Conservation (phyloP, 1,140 invertebrate species). For the Pemphigus obesinymphae region DNA sequence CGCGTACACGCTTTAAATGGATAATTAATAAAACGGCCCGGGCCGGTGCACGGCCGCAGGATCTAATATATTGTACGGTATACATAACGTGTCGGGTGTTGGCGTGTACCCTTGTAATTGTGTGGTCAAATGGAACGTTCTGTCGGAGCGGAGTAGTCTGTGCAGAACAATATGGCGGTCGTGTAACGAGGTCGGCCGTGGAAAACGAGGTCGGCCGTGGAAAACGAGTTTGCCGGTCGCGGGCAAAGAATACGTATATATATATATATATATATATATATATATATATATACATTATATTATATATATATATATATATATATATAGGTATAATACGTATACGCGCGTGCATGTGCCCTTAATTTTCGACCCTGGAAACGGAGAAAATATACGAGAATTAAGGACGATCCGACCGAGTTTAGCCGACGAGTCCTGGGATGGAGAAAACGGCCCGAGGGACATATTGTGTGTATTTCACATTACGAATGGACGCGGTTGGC, state of each 20-base stretch:
- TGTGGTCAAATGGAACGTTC: background rate
- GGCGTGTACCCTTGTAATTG: slow-evolving; percentile 7
- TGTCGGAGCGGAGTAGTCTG: too few relatives aligned
- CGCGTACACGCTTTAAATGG: too few relatives aligned
- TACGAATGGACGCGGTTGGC: too few relatives aligned
- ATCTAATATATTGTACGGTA: background rate
- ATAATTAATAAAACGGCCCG: background rate
- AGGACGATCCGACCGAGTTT: background rate
- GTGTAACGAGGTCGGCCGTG: background rate
- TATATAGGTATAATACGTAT: too few relatives aligned
- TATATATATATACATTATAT: too few relatives aligned
- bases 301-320: background rate
- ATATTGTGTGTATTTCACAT: too few relatives aligned
- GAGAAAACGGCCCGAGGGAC: background rate
- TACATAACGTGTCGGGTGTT: background rate
- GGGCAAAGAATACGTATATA: background rate
- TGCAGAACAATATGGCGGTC: background rate
- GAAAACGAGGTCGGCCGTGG: background rate
- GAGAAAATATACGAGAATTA: background rate
- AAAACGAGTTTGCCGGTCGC: background rate
- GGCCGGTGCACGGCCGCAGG: background rate
- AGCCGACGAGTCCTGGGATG: too few relatives aligned
- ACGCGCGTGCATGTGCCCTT: too few relatives aligned
- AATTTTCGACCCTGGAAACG: too few relatives aligned
- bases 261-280: background rate